Percentiles rank a stretch among this genome's conserved stretches.
phyloP scores from a whole-genome alignment of 2,888 invertebrate species.

The Trissoscelio sp. region DNA sequence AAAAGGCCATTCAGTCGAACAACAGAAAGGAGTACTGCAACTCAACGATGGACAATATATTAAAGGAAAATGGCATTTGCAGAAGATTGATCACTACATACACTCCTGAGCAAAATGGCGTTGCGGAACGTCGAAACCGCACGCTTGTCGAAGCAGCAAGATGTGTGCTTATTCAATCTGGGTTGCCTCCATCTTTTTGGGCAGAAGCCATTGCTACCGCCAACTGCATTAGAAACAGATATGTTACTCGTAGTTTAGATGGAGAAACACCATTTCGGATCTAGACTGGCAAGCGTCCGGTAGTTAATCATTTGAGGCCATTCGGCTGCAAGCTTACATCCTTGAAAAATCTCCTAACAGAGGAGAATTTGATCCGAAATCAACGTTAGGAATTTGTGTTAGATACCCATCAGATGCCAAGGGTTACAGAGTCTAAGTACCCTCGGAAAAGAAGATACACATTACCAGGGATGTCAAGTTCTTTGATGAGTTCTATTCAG shows the following conservation, averaged over 20 bases:
- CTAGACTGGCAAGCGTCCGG: too few relatives aligned
- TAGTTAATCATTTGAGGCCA: neutral
- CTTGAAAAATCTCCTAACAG: neutral
- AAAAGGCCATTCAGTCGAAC: neutral
- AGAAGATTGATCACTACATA: too few relatives aligned
- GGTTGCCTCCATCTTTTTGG: slow-evolving; percentile 39
- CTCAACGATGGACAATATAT: too few relatives aligned
- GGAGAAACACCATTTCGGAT: neutral
- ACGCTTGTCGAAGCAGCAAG: neutral
- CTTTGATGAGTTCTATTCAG: neutral
- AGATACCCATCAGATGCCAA: neutral
- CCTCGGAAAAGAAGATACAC: neutral
- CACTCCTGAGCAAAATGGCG: neutral
- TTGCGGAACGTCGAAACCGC: too few relatives aligned
- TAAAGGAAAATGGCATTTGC: too few relatives aligned
- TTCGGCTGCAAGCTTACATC: neutral
- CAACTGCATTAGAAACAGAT: neutral
- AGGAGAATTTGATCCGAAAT: too few relatives aligned
- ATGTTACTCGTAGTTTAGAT: neutral
- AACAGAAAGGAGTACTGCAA: too few relatives aligned
- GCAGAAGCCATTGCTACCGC: neutral
- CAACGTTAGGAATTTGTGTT: too few relatives aligned
- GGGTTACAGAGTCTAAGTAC: neutral
- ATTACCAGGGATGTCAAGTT: neutral
- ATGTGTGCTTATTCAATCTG: neutral